Evolutionary conservation across 2,888 invertebrate species (phyloP).

Genomic region (Brenthis daphne): DNA sequence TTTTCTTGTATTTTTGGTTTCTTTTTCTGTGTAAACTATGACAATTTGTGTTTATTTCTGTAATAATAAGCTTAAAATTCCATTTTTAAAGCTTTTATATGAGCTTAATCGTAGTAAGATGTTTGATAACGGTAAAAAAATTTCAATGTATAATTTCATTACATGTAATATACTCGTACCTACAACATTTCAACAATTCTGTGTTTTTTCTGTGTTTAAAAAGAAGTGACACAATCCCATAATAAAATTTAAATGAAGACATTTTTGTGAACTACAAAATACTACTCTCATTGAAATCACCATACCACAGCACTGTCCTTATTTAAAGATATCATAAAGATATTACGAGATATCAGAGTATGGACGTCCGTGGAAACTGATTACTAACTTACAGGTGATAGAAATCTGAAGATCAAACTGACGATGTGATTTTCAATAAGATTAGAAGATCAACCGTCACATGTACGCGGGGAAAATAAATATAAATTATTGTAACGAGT

Average conservation of each 20-base stretch:
- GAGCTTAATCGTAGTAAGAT: no score
- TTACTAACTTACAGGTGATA: conserved; percentile 13
- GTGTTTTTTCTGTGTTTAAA: no score
- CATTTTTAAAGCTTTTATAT: no score
- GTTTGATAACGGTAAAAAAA: no score
- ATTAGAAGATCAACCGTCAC: background rate
- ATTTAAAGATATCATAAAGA: conserved; percentile 2
- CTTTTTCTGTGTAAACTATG: background rate
- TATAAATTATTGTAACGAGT: background rate
- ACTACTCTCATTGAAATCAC: background rate
- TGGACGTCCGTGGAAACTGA: background rate
- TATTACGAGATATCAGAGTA: background rate
- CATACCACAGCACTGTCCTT: no score
- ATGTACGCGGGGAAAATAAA: background rate
- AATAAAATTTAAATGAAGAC: no score
- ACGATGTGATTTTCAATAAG: background rate
- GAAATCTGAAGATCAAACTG: conserved; percentile 6
- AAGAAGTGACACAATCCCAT: no score
- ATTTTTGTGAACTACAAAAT: background rate
- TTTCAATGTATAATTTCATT: no score
- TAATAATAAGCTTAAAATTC: no score
- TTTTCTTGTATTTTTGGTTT: background rate
- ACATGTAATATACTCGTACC: no score
- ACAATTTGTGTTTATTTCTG: background rate
- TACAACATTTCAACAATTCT: no score